Base-by-base conservation (phyloP, 2,113 vertebrate species). In the Prinia subflava region DNA sequence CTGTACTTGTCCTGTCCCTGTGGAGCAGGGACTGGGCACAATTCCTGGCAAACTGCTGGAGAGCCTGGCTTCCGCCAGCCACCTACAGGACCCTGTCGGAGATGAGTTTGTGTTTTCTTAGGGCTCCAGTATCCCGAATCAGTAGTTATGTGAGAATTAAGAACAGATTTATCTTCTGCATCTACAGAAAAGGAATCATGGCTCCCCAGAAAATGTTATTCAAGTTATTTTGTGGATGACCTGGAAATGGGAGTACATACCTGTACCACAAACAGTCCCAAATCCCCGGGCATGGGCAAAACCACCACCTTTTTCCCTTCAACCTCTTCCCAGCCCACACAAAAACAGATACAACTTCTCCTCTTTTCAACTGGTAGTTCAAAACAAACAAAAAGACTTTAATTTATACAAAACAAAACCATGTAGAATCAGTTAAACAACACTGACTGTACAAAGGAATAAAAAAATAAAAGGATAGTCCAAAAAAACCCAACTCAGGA, bases 401-500 rank as follows among this genome's bases (percentile, higher is more conserved):
- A 92, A 96, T 97, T 97, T 95, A 96, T 94, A 97, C 84, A 97
- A 94, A 97, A 93, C 60, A 64, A 95, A 96, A 24, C 69, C 85
- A 94, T 47, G 42, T 81, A 49, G 52, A 64, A 95, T 89, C 97
- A 83, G 96, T 85, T 95, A 79, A 97, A 95, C 96, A 70, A 96
- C 90, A 42, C 30, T 92, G 96, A 97, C 97, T 98, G 97, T 98
- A 98, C 98, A 98, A 97, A 97, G 96, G 92, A 97, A 91, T 90
- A 91, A 78, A 95, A 94, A 94, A 96, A 95, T 87, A 94, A 92
- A 95, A 75, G 68, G 89, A 91, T 9, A 87, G 85, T 94, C 85
- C 64, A 79, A 93, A 82, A 67, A 69, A 74, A 76, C 21, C 63
- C 70, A 93, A 83, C 97, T 93, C 47, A 31, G 97, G 95, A 96